A percentile compares a stretch with the other conserved stretches of the same genome.
Evolutionary conservation across 2,797 vertebrate genomes (phyloP).

Genomic region (Chromis chromis): DNA sequence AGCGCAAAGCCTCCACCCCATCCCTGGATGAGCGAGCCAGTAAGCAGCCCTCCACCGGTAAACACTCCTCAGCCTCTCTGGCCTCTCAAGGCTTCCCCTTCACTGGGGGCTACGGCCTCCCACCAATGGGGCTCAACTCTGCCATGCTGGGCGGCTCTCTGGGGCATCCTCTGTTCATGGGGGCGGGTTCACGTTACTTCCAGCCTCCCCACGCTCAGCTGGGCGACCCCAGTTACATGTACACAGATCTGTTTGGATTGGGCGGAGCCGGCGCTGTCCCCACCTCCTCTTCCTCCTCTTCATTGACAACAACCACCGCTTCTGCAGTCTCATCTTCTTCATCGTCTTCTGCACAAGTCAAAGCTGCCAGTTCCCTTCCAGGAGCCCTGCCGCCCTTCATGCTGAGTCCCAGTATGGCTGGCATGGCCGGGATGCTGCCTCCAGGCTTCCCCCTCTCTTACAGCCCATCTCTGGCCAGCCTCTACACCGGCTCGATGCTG

Average conservation of each 20-base stretch:
- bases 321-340: conserved; percentile 83
- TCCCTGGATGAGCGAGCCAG: conserved; percentile 81
- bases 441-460: conserved; percentile 90
- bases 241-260: conserved; percentile 87
- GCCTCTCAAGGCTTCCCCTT: conserved; percentile 89
- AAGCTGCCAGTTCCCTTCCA: conserved; percentile 75
- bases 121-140: conserved; percentile 88
- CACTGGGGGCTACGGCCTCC: conserved; percentile 87
- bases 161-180: conserved; percentile 90
- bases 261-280: conserved; percentile 79
- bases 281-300: conserved; percentile 84
- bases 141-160: conserved; percentile 88
- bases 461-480: conserved; percentile 90
- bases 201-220: conserved; percentile 89
- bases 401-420: conserved; percentile 85
- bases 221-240: conserved; percentile 89
- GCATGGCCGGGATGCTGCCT: conserved; percentile 88
- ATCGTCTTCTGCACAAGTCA: conserved; percentile 73
- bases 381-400: conserved; percentile 89
- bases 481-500: conserved; percentile 88
- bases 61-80: conserved; percentile 84
- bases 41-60: conserved; percentile 84
- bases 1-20: conserved; percentile 85
- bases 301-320: conserved; percentile 84
- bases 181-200: conserved; percentile 89